Evolutionary conservation across 2,797 vertebrate species (phyloP), one percentile per base, ranked within the genome.

Genomic region (Pantherophis vulpinus): DNA sequence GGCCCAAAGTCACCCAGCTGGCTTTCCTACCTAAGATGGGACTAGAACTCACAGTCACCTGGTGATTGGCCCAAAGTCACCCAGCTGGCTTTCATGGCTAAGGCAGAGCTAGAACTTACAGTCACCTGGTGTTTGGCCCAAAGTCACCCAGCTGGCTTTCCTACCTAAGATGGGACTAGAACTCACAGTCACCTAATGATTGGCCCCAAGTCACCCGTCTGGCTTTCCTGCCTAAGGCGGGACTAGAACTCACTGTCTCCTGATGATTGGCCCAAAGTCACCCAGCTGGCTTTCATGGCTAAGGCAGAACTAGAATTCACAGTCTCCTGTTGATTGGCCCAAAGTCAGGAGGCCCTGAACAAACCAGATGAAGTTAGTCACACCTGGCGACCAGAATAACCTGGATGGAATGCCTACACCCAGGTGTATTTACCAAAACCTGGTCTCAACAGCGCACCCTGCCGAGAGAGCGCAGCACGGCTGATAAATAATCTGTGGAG

Each of bases 381-480:
- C 56, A 79, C 54, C 63, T 61, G 55, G 90, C 55, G 3, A 23
- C 32, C 42, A 55, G 42, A 59, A 79, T 79, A 88, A 88, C 63
- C 59, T 23, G 8, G 27, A 23, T 29, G 90, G 88, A 60, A 61
- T 47, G 86, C 12, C 25, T 14, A 56, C 18, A 25, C 10, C 2
- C 47, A 47, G 47, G 3, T 51, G 18, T 20, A 59, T 61, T 18
- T 42, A 89, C 14, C 58, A 29, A 37, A 20, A 3, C 37, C 37
- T 55, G n/a, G 51, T 79, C 61, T 91, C 86, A 91, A 63, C 29
- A 37, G 92, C 32, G 29, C 94, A 90, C 2, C 0, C 13, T 95
- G 93, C 94, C 94, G 94, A 87, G 90, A 93, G 93, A 89, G 91
- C 94, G 54, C 87, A 91, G 93, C 91, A 86, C 92, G 94, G 94